Evolutionary conservation across 2,797 vertebrate species (phyloP).

Genomic region (Loriculus beryllinus): DNA sequence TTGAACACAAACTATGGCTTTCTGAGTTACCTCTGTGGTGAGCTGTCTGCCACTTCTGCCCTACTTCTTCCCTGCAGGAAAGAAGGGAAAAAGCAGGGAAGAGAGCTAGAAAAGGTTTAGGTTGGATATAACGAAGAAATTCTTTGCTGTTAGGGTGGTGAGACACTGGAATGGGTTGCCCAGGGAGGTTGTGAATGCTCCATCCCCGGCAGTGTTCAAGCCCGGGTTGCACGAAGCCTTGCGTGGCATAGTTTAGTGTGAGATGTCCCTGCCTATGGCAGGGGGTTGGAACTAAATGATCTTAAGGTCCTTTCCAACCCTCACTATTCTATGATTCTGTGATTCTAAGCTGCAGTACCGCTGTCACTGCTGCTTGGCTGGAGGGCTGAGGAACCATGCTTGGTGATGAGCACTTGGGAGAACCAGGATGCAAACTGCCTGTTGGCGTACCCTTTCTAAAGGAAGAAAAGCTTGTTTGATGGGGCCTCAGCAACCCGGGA

Average conservation of each 20-base stretch:
- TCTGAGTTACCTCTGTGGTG: neutral
- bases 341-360: neutral
- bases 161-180: no score
- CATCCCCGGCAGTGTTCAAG: no score
- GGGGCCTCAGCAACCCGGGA: neutral
- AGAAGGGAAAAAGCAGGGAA: neutral
- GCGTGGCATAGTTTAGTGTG: no score
- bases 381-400: rapidly evolving
- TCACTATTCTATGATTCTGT: no score
- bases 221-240: no score
- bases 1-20: neutral
- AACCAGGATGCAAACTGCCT: neutral
- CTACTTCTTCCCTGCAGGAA: neutral
- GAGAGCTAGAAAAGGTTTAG: neutral
- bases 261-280: no score
- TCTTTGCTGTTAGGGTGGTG: no score
- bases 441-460: neutral
- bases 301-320: no score
- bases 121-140: no score
- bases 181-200: no score
- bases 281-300: no score
- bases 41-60: neutral
- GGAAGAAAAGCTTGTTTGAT: neutral
- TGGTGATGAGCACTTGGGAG: neutral
- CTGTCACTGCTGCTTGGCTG: neutral